A percentile compares a stretch with the other conserved stretches of the same genome.
These are phyloP conservation scores for Scomber scombrus DNA, from an alignment of 2,113 vertebrate genomes.

Conservation along the genomic window DNA sequence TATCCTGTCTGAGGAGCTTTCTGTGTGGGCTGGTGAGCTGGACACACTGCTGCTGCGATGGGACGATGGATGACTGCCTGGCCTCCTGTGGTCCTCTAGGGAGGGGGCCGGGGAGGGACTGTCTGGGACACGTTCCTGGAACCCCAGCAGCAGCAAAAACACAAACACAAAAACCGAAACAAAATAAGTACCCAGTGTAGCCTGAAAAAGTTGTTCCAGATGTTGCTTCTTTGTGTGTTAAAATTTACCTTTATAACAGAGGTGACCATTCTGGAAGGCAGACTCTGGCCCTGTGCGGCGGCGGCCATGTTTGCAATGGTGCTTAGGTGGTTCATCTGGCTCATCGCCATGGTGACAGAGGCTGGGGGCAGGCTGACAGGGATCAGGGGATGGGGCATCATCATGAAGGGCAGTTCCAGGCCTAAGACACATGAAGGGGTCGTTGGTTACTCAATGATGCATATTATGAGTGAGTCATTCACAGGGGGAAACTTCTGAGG, in stretches of 20 bases:
- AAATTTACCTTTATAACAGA: slow-evolving; percentile 98
- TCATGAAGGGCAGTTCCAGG: slow-evolving; percentile 99
- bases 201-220: too few species aligned
- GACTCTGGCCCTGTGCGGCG: slow-evolving; percentile 96
- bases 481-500: slow-evolving; percentile 63
- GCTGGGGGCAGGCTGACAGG: slow-evolving; percentile 99
- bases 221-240: slow-evolving; percentile 22
- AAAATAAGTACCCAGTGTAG: slow-evolving; percentile 68
- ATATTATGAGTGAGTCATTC: slow-evolving; percentile 65
- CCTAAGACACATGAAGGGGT: slow-evolving; percentile 84
- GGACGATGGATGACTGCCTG: slow-evolving; percentile 97
- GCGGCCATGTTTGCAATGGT: slow-evolving; percentile 99
- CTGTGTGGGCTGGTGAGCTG: slow-evolving; percentile 97
- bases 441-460: slow-evolving; percentile 78
- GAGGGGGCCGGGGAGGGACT: slow-evolving; percentile 98
- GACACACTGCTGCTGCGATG: slow-evolving; percentile 99
- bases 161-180: slow-evolving; percentile 26
- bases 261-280: slow-evolving; percentile 96
- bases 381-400: slow-evolving; percentile 99
- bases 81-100: slow-evolving; percentile 95
- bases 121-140: slow-evolving; percentile 95
- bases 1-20: slow-evolving; percentile 99
- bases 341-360: slow-evolving; percentile 99
- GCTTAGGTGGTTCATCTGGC: slow-evolving; percentile 99
- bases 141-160: slow-evolving; percentile 74